These are phyloP conservation scores for Ennomos erosarius DNA, from an alignment of 2,888 invertebrate species.

Conservation along the genomic window DNA sequence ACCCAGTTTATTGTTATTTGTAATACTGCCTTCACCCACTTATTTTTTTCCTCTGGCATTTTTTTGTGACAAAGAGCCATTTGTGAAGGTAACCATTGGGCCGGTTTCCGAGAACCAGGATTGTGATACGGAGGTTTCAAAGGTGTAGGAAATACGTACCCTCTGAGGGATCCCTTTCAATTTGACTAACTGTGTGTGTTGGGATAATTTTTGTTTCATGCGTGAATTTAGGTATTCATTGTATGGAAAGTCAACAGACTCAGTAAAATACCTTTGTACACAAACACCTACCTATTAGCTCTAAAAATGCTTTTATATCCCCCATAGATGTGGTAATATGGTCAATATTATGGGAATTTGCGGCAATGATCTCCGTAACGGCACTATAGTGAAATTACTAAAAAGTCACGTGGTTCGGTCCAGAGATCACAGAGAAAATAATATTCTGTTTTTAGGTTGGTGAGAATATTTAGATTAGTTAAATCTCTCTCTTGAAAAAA, in stretches of 20 bases:
- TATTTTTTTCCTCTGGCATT: constrained; percentile 22
- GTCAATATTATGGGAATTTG: no score
- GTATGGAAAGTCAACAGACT: background rate
- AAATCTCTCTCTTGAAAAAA: no score
- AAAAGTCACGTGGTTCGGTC: no score
- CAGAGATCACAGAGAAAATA: no score
- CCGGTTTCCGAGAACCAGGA: constrained; percentile 35
- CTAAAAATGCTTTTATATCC: no score
- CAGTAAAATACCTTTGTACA: background rate
- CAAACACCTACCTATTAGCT: constrained; percentile 1
- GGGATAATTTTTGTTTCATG: constrained; percentile 29
- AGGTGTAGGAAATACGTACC: constrained; percentile 31
- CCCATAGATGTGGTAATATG: no score
- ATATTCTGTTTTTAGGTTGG: no score
- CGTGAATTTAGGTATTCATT: constrained; percentile 16
- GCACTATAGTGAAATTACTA: no score
- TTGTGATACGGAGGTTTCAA: constrained; percentile 30
- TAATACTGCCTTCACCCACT: background rate
- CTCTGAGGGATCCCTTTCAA: constrained; percentile 34
- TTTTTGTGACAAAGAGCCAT: constrained; percentile 33
- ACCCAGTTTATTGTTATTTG: background rate
- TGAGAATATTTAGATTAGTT: no score
- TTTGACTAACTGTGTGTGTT: constrained; percentile 37
- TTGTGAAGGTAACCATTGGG: constrained; percentile 30
- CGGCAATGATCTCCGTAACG: no score